Percentiles rank a stretch among this genome's conserved stretches.
These are phyloP conservation scores for Plusia festucae DNA, from an alignment of 2,888 invertebrate genomes.

Conservation along the genomic window DNA sequence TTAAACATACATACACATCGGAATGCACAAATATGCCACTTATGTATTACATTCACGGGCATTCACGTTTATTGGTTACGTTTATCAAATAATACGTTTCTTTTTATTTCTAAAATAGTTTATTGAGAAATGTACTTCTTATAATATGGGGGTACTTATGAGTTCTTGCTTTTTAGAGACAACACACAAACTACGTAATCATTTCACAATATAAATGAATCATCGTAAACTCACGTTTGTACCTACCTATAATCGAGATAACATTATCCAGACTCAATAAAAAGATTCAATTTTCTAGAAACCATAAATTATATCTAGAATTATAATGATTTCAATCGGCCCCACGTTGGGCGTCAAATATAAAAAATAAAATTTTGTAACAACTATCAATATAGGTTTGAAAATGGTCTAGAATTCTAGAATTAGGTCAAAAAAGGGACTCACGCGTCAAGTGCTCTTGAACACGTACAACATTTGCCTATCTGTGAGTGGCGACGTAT, in stretches of 20 bases:
- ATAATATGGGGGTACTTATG: neutral
- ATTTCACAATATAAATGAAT: slow-evolving; percentile 42
- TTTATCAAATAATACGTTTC: no score
- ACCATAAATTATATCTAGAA: neutral
- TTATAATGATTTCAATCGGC: neutral
- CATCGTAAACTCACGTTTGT: slow-evolving; percentile 14
- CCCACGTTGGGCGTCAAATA: slow-evolving; percentile 5
- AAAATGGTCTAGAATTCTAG: slow-evolving; percentile 9
- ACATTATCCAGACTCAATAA: slow-evolving; percentile 10
- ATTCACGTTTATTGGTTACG: no score
- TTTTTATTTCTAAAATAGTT: no score
- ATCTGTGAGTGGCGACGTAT: slow-evolving; percentile 49
- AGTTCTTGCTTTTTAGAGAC: neutral
- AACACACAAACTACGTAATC: slow-evolving; percentile 15
- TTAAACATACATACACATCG: no score
- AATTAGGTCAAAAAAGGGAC: slow-evolving; percentile 20
- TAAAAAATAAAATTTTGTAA: neutral
- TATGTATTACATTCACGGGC: no score
- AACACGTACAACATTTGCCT: slow-evolving; percentile 47
- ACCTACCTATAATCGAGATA: slow-evolving; percentile 25
- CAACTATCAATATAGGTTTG: neutral
- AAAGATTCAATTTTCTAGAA: slow-evolving; percentile 31
- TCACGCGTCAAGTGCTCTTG: slow-evolving; percentile 42
- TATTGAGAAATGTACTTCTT: no score
- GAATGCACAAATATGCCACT: no score